phyloP scores from a whole-genome alignment of 2,113 vertebrate genomes.

The Odontesthes bonariensis region DNA sequence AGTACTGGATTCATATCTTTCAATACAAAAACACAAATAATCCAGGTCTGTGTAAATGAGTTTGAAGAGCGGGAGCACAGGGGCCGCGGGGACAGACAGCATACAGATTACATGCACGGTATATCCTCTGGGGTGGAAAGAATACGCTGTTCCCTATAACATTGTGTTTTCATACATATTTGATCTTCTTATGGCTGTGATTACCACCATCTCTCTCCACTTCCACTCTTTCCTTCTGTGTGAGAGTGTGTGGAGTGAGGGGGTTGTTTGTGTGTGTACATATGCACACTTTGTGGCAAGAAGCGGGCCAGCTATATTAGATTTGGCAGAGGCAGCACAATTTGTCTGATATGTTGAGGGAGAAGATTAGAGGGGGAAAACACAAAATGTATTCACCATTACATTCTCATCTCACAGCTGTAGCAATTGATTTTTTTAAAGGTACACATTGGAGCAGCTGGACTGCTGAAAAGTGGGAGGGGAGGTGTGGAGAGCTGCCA shows the following conservation, averaged over 20 bases:
- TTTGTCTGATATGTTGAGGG: slow-evolving; percentile 79
- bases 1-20: slow-evolving; percentile 66
- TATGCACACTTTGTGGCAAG: slow-evolving; percentile 25
- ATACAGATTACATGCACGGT: slow-evolving; percentile 57
- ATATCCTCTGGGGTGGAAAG: slow-evolving; percentile 54
- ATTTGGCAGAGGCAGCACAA: slow-evolving; percentile 79
- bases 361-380: slow-evolving; percentile 78
- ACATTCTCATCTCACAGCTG: slow-evolving; percentile 78
- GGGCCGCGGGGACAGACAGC: slow-evolving; percentile 43
- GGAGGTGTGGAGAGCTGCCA: slow-evolving; percentile 70
- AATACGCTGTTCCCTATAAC: slow-evolving; percentile 42
- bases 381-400: slow-evolving; percentile 79
- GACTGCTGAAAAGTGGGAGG: slow-evolving; percentile 60
- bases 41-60: slow-evolving; percentile 63
- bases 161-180: slow-evolving; percentile 72
- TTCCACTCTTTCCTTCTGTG: slow-evolving; percentile 24
- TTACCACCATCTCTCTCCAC: slow-evolving; percentile 65
- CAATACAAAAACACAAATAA: slow-evolving; percentile 66
- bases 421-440: slow-evolving; percentile 77
- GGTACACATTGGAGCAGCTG: slow-evolving; percentile 62
- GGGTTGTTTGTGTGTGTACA: slow-evolving; percentile 34
- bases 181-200: slow-evolving; percentile 70
- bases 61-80: slow-evolving; percentile 64
- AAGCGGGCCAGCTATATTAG: slow-evolving; percentile 69
- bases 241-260: slow-evolving; percentile 34